Percentiles rank a stretch among this genome's conserved stretches.
Evolutionary conservation across 2,797 vertebrate species (phyloP).

Genomic region (Pangasius sanitwongsei): DNA sequence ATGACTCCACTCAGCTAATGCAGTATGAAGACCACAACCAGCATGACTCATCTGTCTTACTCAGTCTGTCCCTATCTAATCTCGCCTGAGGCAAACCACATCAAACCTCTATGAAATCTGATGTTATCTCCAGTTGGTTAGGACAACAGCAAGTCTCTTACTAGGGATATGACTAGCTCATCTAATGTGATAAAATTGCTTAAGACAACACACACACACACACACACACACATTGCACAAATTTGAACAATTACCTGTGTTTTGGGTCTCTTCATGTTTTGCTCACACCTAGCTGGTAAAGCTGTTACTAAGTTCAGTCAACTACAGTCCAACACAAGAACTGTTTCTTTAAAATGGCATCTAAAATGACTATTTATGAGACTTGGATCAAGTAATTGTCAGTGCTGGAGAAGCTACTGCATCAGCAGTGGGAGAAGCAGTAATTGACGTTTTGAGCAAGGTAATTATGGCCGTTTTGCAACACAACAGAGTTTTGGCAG

Average conservation of each 20-base stretch:
- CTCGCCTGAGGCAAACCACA: conserved; percentile 27
- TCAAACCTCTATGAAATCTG: conserved; percentile 12
- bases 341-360: conserved; percentile 36
- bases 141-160: conserved; percentile 26
- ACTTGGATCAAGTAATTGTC: conserved; percentile 54
- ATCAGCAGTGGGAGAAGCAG: conserved; percentile 51
- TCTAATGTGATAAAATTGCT: background rate
- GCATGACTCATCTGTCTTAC: conserved; percentile 36
- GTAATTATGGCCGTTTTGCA: conserved; percentile 73
- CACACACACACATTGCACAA: background rate
- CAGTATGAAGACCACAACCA: conserved; percentile 12
- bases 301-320: background rate
- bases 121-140: conserved; percentile 14
- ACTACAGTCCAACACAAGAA: conserved; percentile 16
- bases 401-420: conserved; percentile 52
- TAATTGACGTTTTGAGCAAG: conserved; percentile 72
- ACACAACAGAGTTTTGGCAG: conserved; percentile 56
- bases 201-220: background rate
- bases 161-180: conserved; percentile 24
- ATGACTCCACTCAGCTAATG: conserved; percentile 4
- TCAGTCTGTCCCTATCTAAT: conserved; percentile 31
- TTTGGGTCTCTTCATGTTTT: conserved; percentile 5
- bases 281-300: background rate
- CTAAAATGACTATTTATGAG: conserved; percentile 61
- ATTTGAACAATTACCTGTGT: conserved; percentile 4